Conservation (phyloP, 2,888 invertebrate species). For the Brenthis daphne region DNA sequence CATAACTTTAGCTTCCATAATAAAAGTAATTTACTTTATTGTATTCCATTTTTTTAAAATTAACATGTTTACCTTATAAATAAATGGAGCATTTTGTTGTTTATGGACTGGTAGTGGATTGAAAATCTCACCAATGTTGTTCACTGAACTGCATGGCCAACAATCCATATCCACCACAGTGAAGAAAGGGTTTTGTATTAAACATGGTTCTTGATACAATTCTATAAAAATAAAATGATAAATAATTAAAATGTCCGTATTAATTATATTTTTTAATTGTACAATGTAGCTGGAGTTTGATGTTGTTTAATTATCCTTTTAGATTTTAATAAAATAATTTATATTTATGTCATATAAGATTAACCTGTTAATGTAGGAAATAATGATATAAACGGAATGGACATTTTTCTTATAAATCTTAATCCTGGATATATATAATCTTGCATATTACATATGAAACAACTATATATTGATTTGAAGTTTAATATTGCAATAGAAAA, state of each 20-base stretch:
- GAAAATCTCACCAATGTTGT: constrained; percentile 85
- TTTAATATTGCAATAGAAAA: constrained; percentile 63
- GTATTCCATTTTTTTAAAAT: neutral
- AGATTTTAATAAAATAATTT: neutral
- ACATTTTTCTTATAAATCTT: constrained; percentile 86
- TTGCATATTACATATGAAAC: constrained; percentile 87
- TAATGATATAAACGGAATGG: constrained; percentile 88
- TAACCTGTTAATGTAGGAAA: constrained; percentile 89
- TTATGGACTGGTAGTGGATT: constrained; percentile 69
- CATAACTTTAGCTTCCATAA: constrained; percentile 28
- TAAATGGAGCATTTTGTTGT: constrained; percentile 74
- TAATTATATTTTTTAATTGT: no score
- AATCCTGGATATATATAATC: constrained; percentile 91
- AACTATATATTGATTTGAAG: constrained; percentile 85
- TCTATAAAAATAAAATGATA: constrained; percentile 65
- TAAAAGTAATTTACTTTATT: neutral
- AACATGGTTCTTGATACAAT: constrained; percentile 92
- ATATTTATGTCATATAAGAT: constrained; percentile 26
- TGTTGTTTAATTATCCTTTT: no score
- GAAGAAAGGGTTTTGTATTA: constrained; percentile 92
- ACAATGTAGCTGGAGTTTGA: no score
- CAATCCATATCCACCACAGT: constrained; percentile 91
- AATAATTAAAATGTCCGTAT: neutral
- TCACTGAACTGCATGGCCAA: constrained; percentile 89
- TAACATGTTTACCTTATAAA: constrained; percentile 73